These are phyloP conservation scores for Prolemur simus DNA, from an alignment of 2,113 vertebrate genomes.

Conservation along the genomic window DNA sequence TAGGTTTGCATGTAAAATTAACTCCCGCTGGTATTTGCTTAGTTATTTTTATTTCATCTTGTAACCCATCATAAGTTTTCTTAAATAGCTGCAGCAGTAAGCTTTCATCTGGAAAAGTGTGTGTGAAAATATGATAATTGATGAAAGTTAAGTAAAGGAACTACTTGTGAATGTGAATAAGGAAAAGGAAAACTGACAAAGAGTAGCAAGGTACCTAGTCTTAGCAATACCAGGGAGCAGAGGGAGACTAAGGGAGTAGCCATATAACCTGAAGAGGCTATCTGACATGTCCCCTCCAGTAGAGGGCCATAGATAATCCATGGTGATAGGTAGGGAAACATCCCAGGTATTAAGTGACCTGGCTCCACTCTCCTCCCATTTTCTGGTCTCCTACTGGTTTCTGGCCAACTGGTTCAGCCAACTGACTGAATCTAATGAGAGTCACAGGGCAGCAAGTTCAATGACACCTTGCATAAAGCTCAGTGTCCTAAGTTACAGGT, in stretches of 20 bases:
- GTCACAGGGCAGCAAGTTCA: neutral
- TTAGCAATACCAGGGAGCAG: accelerated
- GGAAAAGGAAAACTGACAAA: neutral
- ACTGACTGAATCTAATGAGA: neutral
- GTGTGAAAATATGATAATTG: neutral
- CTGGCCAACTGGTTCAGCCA: neutral
- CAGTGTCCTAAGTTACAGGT: too few species aligned
- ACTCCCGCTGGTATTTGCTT: neutral
- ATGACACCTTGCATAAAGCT: neutral
- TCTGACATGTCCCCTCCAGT: neutral
- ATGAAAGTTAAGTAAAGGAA: neutral
- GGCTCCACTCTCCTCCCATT: neutral
- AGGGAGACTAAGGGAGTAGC: accelerated
- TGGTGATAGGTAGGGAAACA: accelerated
- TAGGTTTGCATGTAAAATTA: neutral
- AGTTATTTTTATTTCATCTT: neutral
- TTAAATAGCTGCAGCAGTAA: neutral
- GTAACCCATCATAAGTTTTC: neutral
- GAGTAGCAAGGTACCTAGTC: neutral
- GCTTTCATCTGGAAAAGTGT: neutral
- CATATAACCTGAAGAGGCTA: neutral
- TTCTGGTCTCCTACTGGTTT: neutral
- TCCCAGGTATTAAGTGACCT: accelerated
- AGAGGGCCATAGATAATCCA: too few species aligned
- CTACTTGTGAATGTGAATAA: neutral